These are phyloP conservation scores for Athene noctua DNA, from an alignment of 2,113 vertebrate genomes.

Conservation along the genomic window DNA sequence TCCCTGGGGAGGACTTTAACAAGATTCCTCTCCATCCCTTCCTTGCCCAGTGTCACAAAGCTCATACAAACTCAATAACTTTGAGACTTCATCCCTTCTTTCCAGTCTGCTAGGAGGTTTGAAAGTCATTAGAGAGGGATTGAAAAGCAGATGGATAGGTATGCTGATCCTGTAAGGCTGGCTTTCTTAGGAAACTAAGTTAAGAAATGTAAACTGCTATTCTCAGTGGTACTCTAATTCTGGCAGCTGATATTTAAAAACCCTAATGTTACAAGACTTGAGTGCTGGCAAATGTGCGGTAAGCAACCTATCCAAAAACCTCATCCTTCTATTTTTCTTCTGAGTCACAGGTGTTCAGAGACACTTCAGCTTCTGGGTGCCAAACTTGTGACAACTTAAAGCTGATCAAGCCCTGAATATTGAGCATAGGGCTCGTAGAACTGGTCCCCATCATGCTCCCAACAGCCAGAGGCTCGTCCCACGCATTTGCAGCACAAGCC, in stretches of 20 bases:
- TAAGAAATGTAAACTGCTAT: neutral
- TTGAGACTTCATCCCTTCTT: neutral
- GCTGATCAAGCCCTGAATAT: neutral
- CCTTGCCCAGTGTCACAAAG: neutral
- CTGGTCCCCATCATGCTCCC: rapidly evolving
- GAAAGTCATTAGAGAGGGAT: neutral
- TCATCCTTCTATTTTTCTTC: neutral
- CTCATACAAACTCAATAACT: neutral
- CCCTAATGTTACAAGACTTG: neutral
- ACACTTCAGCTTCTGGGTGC: neutral
- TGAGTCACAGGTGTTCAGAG: neutral
- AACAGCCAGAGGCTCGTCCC: neutral
- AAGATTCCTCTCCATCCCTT: neutral
- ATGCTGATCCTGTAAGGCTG: neutral
- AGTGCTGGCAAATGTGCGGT: neutral
- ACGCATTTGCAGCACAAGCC: rapidly evolving
- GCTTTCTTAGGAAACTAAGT: neutral
- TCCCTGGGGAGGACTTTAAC: neutral
- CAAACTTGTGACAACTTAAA: neutral
- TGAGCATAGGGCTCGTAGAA: neutral
- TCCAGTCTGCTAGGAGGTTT: neutral
- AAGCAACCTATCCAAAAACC: neutral
- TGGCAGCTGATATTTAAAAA: neutral
- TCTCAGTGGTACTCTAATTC: neutral
- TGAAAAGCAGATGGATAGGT: neutral